Conservation (phyloP, 2,113 vertebrate genomes). For the Hystrix brachyura region DNA sequence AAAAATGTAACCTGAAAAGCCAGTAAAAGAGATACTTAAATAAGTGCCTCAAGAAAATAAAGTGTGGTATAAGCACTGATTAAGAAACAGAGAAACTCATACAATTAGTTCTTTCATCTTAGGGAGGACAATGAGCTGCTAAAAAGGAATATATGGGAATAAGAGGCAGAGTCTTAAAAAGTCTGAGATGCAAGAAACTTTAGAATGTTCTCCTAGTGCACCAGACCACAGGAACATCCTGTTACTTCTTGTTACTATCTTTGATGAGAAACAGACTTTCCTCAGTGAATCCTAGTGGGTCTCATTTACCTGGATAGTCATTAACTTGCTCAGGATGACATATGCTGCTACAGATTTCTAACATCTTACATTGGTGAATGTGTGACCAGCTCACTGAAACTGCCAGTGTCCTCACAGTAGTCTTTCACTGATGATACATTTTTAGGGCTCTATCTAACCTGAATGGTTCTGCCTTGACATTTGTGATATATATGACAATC, state of each 20-base stretch:
- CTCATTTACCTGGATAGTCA: background rate
- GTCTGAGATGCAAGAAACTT: background rate
- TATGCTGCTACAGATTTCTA: background rate
- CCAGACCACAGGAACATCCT: background rate
- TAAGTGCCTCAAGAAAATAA: constrained; percentile 17
- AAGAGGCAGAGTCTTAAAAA: background rate
- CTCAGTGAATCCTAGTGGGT: background rate
- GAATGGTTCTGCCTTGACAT: background rate
- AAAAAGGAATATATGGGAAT: background rate
- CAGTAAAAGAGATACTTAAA: background rate
- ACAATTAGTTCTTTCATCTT: constrained; percentile 17
- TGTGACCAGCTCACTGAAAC: background rate
- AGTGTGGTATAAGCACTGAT: background rate
- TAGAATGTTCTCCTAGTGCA: background rate
- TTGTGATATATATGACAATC: background rate
- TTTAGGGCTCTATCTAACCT: background rate
- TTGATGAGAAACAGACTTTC: background rate
- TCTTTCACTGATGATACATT: background rate
- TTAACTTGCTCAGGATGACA: background rate
- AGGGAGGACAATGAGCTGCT: background rate
- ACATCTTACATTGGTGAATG: background rate
- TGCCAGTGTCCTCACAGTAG: background rate
- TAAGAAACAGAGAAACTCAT: background rate
- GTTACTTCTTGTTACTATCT: background rate
- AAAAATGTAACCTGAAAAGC: constrained; percentile 27